Conservation (phyloP, 2,113 vertebrate genomes). For the Chiloscyllium plagiosum region DNA sequence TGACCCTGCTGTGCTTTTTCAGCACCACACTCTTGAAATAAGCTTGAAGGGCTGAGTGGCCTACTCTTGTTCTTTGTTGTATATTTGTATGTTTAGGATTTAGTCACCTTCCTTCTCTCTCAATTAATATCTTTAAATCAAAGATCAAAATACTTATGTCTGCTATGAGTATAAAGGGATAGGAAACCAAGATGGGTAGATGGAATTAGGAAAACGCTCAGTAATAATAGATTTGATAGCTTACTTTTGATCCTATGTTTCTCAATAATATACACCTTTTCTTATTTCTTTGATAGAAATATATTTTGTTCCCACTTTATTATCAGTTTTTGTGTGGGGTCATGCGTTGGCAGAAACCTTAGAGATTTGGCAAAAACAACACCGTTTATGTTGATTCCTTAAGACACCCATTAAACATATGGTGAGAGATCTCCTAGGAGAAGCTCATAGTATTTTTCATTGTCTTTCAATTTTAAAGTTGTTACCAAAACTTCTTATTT, state of each 20-base stretch:
- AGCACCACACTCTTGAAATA: too few relatives aligned
- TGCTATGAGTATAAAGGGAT: not conserved
- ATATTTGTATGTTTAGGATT: too few relatives aligned
- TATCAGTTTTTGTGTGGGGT: not conserved
- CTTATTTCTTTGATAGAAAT: not conserved
- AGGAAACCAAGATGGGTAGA: not conserved
- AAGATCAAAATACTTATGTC: not conserved
- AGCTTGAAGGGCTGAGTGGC: too few relatives aligned
- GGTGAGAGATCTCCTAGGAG: not conserved
- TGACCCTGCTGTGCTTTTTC: too few relatives aligned
- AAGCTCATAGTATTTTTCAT: not conserved
- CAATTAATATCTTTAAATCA: not conserved
- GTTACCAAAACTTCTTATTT: not conserved
- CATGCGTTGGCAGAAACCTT: not conserved
- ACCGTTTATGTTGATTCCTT: not conserved
- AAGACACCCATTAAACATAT: not conserved
- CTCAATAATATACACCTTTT: not conserved
- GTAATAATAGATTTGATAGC: not conserved
- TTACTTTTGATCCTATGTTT: not conserved
- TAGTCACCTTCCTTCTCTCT: not conserved
- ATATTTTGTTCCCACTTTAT: not conserved
- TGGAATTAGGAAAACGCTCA: not conserved
- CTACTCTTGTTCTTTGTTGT: too few relatives aligned
- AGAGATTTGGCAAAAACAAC: not conserved
- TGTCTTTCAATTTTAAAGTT: not conserved